Conservation (phyloP, 2,797 vertebrate species). For the Dicrostonyx torquatus region DNA sequence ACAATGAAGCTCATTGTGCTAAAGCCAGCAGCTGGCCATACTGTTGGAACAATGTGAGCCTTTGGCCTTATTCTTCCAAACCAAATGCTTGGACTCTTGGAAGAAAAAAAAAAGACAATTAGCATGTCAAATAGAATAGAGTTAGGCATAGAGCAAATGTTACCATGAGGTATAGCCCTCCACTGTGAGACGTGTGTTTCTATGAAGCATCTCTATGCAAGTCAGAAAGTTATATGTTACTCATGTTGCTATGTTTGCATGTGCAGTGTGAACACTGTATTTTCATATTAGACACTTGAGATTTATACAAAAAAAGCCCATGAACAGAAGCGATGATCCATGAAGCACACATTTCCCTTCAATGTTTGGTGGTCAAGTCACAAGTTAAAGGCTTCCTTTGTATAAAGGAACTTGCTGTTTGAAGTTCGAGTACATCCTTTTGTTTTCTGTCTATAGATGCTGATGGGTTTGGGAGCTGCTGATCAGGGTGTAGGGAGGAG, state of each 20-base stretch:
- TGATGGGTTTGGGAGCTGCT: conserved; percentile 33
- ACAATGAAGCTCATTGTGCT: conserved; percentile 87
- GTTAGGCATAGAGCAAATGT: conserved; percentile 3
- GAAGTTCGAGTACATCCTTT: not conserved
- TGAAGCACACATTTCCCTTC: conserved; percentile 5
- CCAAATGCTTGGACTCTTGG: conserved; percentile 67
- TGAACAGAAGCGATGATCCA: conserved; percentile 33
- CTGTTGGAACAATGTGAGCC: conserved; percentile 80
- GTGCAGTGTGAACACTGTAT: not conserved
- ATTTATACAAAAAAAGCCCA: not conserved
- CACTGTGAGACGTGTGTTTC: not conserved
- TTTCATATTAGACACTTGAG: not conserved
- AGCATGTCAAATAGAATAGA: conserved; percentile 47
- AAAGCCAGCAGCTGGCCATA: conserved; percentile 86
- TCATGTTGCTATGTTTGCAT: not conserved
- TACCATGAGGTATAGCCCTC: not conserved
- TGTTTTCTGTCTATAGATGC: conserved; percentile 38
- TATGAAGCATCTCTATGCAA: not conserved
- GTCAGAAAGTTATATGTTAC: not conserved
- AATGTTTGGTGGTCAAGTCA: conserved; percentile 21
- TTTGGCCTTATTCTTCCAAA: conserved; percentile 74
- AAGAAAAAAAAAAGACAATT: conserved; percentile 60
- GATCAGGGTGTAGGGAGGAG: not conserved
- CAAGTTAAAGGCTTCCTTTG: not conserved
- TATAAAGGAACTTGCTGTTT: not conserved